Evolutionary conservation across 2,113 vertebrate species (phyloP), one percentile per base, ranked within the genome.

Genomic region (Macroglossus sobrinus): DNA sequence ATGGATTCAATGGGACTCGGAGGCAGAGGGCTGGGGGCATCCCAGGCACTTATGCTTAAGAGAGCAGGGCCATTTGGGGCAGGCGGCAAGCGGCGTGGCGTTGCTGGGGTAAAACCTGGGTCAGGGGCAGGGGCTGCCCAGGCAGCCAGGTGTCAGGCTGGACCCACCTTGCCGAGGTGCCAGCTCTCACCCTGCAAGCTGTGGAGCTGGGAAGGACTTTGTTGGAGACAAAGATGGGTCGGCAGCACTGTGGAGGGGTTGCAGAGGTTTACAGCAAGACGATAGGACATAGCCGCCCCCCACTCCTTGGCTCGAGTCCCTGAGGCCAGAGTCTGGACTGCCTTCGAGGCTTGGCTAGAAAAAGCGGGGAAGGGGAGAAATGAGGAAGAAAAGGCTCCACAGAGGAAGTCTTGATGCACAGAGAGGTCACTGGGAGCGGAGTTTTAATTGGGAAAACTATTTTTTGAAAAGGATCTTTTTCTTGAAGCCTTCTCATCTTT

Each of bases 111-210:
- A 45, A 53, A 55, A n/a, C 13, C 26, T 30, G 30, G 2, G 2
- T 33, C 0, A 19, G 61, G 5, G 57, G 14, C 12, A 21, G 30
- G 13, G 12, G 13, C 2, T 64, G 22, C 55, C 50, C 0, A 3
- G 40, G 53, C 38, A 57, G 43, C 38, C 24, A 30, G 75, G 21
- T 66, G 64, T 64, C 71, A 78, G 75, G 15, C 5, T 63, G 13
- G 12, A 4, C 8, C 2, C 21, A 1, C 28, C 3, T 1, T 1
- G 35, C 40, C 40, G 53, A 50, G 30, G 38, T 33, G 19, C 35
- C 64, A 22, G 68, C 18, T 80, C 63, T 43, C 45, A 35, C 38
- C 4, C 0, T 0, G 50, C 50, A 16, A 50, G 15, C 15, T 16
- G 50, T 15, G 16, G 50, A 50, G 50, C 50, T 50, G 50, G 50